These are phyloP conservation scores for Thomomys bottae DNA, from an alignment of 2,113 vertebrate species.

Conservation along the genomic window DNA sequence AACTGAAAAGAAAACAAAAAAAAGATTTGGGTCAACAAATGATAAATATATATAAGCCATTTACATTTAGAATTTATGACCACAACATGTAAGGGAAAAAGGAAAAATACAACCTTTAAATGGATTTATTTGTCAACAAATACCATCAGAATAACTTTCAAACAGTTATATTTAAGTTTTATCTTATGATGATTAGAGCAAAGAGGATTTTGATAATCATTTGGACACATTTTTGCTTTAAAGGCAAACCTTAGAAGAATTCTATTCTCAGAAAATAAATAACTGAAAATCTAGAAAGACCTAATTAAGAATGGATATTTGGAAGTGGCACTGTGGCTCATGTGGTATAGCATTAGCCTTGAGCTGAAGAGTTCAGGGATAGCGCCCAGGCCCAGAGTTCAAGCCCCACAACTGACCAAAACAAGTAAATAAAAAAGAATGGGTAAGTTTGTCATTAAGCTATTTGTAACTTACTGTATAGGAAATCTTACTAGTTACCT, in stretches of 20 bases:
- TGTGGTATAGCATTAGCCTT: too few species aligned
- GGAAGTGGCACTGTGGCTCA: too few species aligned
- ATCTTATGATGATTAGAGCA: not conserved
- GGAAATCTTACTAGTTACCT: constrained; percentile 25
- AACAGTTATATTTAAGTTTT: constrained; percentile 28
- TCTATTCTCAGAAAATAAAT: constrained; percentile 39
- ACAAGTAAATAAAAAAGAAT: too few species aligned
- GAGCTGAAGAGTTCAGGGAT: too few species aligned
- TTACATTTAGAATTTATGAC: constrained; percentile 11
- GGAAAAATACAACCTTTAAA: constrained; percentile 16
- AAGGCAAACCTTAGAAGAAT: constrained; percentile 17
- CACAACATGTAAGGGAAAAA: constrained; percentile 32
- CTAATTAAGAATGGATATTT: not conserved
- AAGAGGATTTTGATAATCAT: not conserved
- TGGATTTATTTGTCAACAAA: constrained; percentile 28
- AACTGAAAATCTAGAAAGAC: constrained; percentile 39
- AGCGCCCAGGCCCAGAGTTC: not conserved
- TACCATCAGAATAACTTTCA: constrained; percentile 39
- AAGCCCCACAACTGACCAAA: too few species aligned
- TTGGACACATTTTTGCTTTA: constrained; percentile 6
- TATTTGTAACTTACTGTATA: constrained; percentile 1
- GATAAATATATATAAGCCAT: constrained; percentile 18
- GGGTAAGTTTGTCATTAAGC: too few species aligned
- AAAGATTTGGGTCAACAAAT: not conserved
- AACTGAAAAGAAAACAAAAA: too few species aligned